A percentile compares a stretch with the other conserved stretches of the same genome.
Conservation (phyloP, 2,113 vertebrate species). For the Oryzias melastigma region DNA sequence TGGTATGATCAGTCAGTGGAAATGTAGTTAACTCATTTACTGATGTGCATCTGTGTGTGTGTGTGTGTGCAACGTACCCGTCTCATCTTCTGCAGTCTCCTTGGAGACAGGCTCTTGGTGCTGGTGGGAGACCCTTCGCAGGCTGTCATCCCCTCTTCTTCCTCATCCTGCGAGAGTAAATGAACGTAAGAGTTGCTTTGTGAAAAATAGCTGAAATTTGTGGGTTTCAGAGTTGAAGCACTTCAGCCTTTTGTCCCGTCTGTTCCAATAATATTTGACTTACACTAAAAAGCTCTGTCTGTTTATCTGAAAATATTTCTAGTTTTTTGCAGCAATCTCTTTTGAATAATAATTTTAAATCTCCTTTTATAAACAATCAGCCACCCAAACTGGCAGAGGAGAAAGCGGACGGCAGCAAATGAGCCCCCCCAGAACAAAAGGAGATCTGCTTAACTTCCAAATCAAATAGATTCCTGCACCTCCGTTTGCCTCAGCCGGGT, state of each 20-base stretch:
- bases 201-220: background rate
- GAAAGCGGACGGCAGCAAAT: slow-evolving; percentile 10
- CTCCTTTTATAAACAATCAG: too few relatives aligned
- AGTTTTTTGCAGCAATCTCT: too few relatives aligned
- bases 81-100: slow-evolving; percentile 79
- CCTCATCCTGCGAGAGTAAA: slow-evolving; percentile 62
- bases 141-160: slow-evolving; percentile 69
- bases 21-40: slow-evolving; percentile 46
- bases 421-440: slow-evolving; percentile 12
- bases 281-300: background rate
- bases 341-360: too few relatives aligned
- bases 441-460: slow-evolving; percentile 41
- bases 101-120: slow-evolving; percentile 82
- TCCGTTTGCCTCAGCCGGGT: slow-evolving; percentile 13
- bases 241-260: background rate
- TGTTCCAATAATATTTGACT: background rate
- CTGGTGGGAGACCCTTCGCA: slow-evolving; percentile 79
- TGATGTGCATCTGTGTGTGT: slow-evolving; percentile 39
- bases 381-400: background rate
- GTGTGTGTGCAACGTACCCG: slow-evolving; percentile 60
- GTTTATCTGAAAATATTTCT: too few relatives aligned
- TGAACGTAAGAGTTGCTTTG: slow-evolving; percentile 4
- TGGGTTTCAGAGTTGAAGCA: background rate
- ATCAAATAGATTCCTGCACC: slow-evolving; percentile 30
- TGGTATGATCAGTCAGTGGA: slow-evolving; percentile 38